Evolutionary conservation across 2,888 invertebrate species (phyloP), one percentile per base, ranked within the genome.

Genomic region (Himalopsyche anomala): DNA sequence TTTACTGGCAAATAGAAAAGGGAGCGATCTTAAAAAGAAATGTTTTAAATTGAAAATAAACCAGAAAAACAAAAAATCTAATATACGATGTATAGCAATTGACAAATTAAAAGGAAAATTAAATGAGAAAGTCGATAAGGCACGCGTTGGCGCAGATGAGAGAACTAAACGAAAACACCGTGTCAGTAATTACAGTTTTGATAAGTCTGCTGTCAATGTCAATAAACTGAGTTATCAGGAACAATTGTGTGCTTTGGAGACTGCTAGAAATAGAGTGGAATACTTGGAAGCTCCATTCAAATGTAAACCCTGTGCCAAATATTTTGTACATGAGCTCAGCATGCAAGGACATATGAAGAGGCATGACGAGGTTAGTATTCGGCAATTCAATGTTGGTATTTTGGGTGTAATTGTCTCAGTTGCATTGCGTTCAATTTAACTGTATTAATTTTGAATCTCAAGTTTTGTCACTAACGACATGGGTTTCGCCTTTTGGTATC

Each of bases 341-440:
- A 19, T 54, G 54, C 38, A 82, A 17, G 82, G 82, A 5, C 82
- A 82, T 17, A 54, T 82, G 82, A 45, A 54, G 54, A 82, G 55
- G 17, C 82, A 82, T 55, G 55, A 28, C 1, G 36, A 54, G 82
- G 82, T 82, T 15, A 19, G 80, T 38, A 17, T 80, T 45, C 2
- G 45, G 11, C 11, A 9, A 2, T 45, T 11, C 45, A 0, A 45
- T 45, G 45, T 45, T 45, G 45, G 45, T 45, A 45, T 45, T 45
- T 45, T 45, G 45, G 45, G 9, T 11, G 9, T 45, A 28, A 28
- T 45, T 45, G 9, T 45, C 9, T 45, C 8, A 45, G 45, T 11
- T 45, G 9, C 11, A 45, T 8, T 45, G 11, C 45, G 17, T n/a
- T n/a, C 17, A n/a, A 5, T n/a, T n/a, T 8, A 17, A 56, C 8